A percentile compares a stretch with the other conserved stretches of the same genome.
These are phyloP conservation scores for Drosophila asahinai DNA, from an alignment of 1,140 invertebrate species.

Conservation along the genomic window DNA sequence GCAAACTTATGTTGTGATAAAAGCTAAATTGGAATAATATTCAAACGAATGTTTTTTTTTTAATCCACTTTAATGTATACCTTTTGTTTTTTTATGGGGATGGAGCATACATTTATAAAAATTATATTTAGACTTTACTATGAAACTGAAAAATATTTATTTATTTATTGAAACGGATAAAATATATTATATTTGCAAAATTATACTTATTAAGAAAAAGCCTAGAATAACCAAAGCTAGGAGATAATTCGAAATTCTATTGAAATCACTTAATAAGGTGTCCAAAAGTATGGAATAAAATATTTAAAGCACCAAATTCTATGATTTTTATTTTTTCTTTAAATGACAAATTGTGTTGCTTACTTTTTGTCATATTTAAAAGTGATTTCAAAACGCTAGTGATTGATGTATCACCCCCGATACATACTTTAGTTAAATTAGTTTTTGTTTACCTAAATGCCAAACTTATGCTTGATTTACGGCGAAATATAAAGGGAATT, in stretches of 20 bases:
- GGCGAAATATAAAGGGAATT: not conserved
- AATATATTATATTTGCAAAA: not conserved
- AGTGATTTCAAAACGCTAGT: not conserved
- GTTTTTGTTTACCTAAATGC: not conserved
- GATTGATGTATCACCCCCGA: not conserved
- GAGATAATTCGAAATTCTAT: not conserved
- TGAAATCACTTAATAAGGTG: no score
- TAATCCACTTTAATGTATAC: no score
- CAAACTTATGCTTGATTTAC: not conserved
- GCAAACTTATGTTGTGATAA: not conserved
- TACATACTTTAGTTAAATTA: no score
- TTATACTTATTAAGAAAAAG: not conserved
- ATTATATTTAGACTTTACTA: no score
- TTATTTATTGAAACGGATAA: no score
- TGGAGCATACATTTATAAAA: not conserved
- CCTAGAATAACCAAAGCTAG: no score
- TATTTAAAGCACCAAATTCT: no score
- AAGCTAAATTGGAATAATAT: not conserved
- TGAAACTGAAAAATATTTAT: not conserved
- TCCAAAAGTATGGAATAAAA: no score
- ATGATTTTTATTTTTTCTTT: no score
- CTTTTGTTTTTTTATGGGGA: no score
- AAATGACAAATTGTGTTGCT: no score
- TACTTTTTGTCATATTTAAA: no score
- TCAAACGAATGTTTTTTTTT: not conserved